phyloP scores from a whole-genome alignment of 2,888 invertebrate species.

The Rotaria magnacalcarata region DNA sequence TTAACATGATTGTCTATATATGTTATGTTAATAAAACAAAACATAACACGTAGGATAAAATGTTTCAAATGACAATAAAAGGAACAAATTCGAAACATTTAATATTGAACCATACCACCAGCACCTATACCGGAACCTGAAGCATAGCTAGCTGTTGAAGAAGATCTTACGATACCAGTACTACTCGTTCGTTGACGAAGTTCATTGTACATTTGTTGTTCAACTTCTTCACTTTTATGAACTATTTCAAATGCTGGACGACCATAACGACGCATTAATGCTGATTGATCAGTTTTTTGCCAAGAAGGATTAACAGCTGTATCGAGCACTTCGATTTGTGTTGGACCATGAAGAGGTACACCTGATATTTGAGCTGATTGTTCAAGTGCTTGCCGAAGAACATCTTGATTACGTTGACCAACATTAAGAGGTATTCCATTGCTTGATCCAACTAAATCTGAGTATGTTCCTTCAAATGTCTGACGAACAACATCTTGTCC shows the following conservation, averaged over 20 bases:
- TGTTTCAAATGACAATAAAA: neutral
- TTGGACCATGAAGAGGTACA: neutral
- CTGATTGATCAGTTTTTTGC: conserved; percentile 28
- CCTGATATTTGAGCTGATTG: neutral
- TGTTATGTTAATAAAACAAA: neutral
- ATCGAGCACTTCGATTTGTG: neutral
- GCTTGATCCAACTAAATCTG: neutral
- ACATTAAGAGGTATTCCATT: neutral
- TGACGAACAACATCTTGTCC: neutral
- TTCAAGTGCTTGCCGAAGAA: neutral
- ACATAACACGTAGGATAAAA: neutral
- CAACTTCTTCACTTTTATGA: conserved; percentile 5
- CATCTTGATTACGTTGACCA: neutral
- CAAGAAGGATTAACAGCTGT: neutral
- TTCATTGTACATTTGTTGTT: neutral
- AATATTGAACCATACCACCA: neutral
- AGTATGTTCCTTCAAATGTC: neutral
- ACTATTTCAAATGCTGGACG: neutral
- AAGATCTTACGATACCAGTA: neutral
- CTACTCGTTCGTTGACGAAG: neutral
- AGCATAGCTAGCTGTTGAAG: neutral
- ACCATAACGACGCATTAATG: conserved; percentile 19
- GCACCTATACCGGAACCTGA: neutral
- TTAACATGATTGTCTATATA: neutral
- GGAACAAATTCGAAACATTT: neutral